These are phyloP conservation scores for Lycodopsis pacificus DNA, from an alignment of 2,797 vertebrate species.

Conservation along the genomic window DNA sequence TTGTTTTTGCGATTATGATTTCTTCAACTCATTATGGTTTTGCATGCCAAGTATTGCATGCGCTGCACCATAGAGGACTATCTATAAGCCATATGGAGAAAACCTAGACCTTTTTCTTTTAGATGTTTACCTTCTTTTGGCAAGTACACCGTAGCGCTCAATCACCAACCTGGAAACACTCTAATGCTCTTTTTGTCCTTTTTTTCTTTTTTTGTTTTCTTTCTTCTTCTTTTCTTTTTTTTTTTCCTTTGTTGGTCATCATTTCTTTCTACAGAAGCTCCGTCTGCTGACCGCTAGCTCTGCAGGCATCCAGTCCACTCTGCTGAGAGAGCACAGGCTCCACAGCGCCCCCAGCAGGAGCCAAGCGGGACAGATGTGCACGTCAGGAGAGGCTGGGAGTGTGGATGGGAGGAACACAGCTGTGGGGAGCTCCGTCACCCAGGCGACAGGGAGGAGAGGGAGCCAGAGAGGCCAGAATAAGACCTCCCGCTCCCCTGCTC, in stretches of 20 bases:
- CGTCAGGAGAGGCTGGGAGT: conserved; percentile 79
- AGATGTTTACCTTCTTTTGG: conserved; percentile 87
- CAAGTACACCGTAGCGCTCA: conserved; percentile 83
- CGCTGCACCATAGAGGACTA: conserved; percentile 98
- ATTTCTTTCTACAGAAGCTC: conserved; percentile 87
- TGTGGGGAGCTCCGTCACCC: conserved; percentile 74
- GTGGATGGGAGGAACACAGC: conserved; percentile 75
- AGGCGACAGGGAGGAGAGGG: conserved; percentile 82
- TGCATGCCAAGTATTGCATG: conserved; percentile 99
- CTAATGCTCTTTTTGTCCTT: conserved; percentile 83
- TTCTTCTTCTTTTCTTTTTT: conserved; percentile 75
- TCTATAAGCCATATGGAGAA: conserved; percentile 88
- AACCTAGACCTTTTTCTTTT: conserved; percentile 87
- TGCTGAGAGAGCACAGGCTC: conserved; percentile 81
- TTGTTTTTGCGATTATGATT: conserved; percentile 85
- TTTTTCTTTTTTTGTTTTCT: conserved; percentile 74
- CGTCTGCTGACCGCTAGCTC: conserved; percentile 82
- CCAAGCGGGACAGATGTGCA: conserved; percentile 71
- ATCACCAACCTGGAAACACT: conserved; percentile 64
- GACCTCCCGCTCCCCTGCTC: conserved; percentile 85
- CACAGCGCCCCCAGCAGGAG: conserved; percentile 82
- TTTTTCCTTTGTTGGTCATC: conserved; percentile 77
- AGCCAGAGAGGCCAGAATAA: conserved; percentile 82
- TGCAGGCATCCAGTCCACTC: conserved; percentile 80
- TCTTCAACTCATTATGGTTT: conserved; percentile 90